phyloP scores from a whole-genome alignment of 1,140 invertebrate species.

The Thrips palmi region DNA sequence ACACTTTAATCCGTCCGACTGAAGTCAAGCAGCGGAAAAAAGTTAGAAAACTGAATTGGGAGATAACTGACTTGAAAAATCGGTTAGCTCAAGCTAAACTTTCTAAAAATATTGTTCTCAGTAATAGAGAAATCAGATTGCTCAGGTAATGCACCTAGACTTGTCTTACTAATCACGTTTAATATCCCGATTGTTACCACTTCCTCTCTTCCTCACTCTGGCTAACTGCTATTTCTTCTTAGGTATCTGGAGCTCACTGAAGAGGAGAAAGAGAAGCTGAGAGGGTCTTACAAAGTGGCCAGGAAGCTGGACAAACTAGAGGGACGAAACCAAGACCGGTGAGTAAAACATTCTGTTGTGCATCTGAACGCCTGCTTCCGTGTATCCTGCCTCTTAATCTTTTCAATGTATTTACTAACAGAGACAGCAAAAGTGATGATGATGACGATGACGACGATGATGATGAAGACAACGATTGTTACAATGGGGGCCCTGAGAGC shows the following conservation, averaged over 20 bases:
- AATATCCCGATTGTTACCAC: too few relatives aligned
- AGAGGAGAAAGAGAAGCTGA: slow-evolving; percentile 80
- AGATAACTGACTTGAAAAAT: slow-evolving; percentile 67
- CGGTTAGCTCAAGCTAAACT: slow-evolving; percentile 50
- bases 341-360: too few relatives aligned
- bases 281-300: slow-evolving; percentile 81
- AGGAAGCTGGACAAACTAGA: slow-evolving; percentile 82
- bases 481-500: too few relatives aligned
- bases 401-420: too few relatives aligned
- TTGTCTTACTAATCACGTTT: slow-evolving; percentile 2
- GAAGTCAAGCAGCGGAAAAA: slow-evolving; percentile 73
- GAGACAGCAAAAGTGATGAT: too few relatives aligned
- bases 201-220: not conserved
- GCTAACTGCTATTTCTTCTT: slow-evolving; percentile 14
- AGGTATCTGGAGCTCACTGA: slow-evolving; percentile 82
- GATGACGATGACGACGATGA: too few relatives aligned
- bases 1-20: slow-evolving; percentile 65
- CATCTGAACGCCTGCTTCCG: too few relatives aligned
- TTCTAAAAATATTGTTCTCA: slow-evolving; percentile 66
- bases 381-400: too few relatives aligned
- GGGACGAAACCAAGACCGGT: slow-evolving; percentile 47
- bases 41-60: slow-evolving; percentile 73
- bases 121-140: slow-evolving; percentile 78
- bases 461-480: too few relatives aligned
- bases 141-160: slow-evolving; percentile 36